Base-by-base conservation (phyloP, 2,888 invertebrate species). In the Archips xylosteana region DNA sequence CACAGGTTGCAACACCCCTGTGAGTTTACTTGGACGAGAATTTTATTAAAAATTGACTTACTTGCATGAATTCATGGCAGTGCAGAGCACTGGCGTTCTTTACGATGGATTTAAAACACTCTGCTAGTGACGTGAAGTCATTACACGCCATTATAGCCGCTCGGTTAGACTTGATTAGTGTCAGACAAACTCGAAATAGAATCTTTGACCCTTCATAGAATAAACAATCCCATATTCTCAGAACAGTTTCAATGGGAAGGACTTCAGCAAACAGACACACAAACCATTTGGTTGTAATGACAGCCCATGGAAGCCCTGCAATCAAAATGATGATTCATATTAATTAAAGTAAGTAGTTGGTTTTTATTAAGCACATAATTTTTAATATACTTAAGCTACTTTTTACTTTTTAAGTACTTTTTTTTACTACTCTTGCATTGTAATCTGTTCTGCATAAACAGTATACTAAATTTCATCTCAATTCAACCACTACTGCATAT, bases 191-290 rank as follows among this genome's bases (percentile, higher is more conserved):
- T 79, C 99, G 95, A 87, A 99, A 98, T 78, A 99, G 94, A 79
- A 99, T 97, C 93, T 99, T 99, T 75, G 97, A 97, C 60, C 99
- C 99, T 91, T 99, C 99, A 81, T 97, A 97, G 92, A 99, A 99
- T 75, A 99, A 92, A 85, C 98, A 98, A 90, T 99, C 99, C 99
- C 99, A 99, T 90, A 99, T 97, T 83, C 99, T 95, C 34, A 99
- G 94, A 59, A 98, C 98, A 8, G 99, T 99, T 96, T 99, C 99
- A 74, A 97, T 97, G 0, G 99, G 99, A 75, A 99, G 95, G 70
- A 98, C 98, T 95, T 99, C 99, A 68, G 98, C 97, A 91, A 97
- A 99, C 67, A 99, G 94, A 86, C 99, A 99, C 81, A 99, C 97
- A 87, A 99, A 98, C 99, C 99, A 99, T 92, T 99, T 99, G 74